Evolutionary conservation across 1,140 invertebrate species (phyloP).

Genomic region (Drosophila ambigua): DNA sequence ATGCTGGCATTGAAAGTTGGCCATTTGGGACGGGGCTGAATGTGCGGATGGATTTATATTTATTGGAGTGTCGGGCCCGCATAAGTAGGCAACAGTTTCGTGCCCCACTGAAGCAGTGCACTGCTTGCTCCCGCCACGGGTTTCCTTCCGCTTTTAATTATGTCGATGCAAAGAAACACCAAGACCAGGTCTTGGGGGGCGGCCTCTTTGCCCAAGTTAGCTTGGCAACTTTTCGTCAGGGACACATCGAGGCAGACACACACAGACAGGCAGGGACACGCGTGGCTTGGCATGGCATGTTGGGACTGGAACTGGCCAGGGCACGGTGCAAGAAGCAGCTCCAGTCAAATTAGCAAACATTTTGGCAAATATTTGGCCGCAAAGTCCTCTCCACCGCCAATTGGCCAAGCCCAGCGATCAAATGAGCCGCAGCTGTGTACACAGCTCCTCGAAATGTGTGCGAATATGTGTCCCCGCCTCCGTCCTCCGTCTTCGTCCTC

Average conservation of each 20-base stretch:
- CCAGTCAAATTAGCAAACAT: constrained; percentile 78
- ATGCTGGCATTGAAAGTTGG: background rate
- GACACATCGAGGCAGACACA: background rate
- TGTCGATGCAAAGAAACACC: constrained; percentile 14
- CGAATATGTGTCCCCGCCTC: background rate
- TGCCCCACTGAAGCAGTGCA: too few relatives aligned
- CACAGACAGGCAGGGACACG: too few relatives aligned
- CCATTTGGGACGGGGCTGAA: background rate
- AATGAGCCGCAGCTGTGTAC: constrained; percentile 78
- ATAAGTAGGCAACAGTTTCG: constrained; percentile 36
- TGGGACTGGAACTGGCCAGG: too few relatives aligned
- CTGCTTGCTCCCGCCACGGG: background rate
- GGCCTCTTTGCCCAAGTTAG: background rate
- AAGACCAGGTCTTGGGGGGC: background rate
- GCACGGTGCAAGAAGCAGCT: constrained; percentile 11
- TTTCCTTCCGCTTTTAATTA: constrained; percentile 43
- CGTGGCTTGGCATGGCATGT: too few relatives aligned
- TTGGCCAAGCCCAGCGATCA: constrained; percentile 71
- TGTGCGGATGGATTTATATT: constrained; percentile 6
- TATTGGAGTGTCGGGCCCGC: constrained; percentile 28
- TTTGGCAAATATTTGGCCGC: constrained; percentile 75
- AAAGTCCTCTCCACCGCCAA: constrained; percentile 57
- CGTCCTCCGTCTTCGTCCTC: background rate
- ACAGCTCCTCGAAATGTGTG: constrained; percentile 33
- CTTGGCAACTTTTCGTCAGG: constrained; percentile 6